A percentile compares a stretch with the other conserved stretches of the same genome.
phyloP scores from a whole-genome alignment of 1,140 invertebrate species.

The Bicyclus anynana region DNA sequence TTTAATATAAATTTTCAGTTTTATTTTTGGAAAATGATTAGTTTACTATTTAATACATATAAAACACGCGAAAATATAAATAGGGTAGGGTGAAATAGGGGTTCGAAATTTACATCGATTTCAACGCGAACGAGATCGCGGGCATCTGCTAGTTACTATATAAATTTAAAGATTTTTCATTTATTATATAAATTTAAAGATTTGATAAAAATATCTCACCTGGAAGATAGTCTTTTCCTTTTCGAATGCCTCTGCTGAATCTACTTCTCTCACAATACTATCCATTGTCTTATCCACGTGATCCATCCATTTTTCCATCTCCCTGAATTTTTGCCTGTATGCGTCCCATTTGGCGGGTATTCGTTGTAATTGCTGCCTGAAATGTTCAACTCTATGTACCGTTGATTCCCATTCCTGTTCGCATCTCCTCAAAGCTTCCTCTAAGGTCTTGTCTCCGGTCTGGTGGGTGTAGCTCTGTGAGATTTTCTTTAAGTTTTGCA shows the following conservation, averaged over 20 bases:
- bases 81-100: too few species aligned
- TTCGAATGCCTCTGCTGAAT: constrained; percentile 92
- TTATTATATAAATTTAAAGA: constrained; percentile 6
- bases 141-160: too few species aligned
- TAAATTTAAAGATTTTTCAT: too few species aligned
- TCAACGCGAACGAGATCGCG: too few species aligned
- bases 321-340: constrained; percentile 89
- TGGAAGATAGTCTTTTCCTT: constrained; percentile 92
- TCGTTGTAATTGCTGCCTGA: constrained; percentile 88
- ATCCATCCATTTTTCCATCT: constrained; percentile 95
- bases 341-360: constrained; percentile 94
- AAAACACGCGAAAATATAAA: too few species aligned
- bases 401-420: constrained; percentile 86
- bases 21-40: too few species aligned
- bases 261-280: constrained; percentile 89
- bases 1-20: too few species aligned
- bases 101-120: too few species aligned
- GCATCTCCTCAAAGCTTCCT: constrained; percentile 81
- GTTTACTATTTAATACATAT: too few species aligned
- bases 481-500: constrained; percentile 86
- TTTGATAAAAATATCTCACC: constrained; percentile 76
- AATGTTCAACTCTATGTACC: constrained; percentile 82
- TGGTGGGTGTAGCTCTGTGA: constrained; percentile 81
- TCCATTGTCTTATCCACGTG: constrained; percentile 89
- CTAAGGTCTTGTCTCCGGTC: constrained; percentile 81